Evolutionary conservation across 2,113 vertebrate genomes (phyloP).

Genomic region (Bos indicus): DNA sequence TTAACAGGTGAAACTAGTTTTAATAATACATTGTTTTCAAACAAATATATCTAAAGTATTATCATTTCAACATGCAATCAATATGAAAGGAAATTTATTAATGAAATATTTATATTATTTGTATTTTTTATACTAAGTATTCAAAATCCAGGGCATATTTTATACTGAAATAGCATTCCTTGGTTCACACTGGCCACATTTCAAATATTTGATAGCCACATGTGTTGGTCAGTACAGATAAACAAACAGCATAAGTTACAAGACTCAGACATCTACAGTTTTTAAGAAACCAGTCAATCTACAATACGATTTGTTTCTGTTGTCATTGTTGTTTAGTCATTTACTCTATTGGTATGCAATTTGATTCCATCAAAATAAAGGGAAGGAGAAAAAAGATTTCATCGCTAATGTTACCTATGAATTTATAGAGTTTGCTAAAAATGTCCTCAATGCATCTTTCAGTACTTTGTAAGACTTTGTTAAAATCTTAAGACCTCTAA

Average conservation of each 20-base stretch:
- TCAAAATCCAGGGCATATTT: not conserved
- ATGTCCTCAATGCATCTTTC: not conserved
- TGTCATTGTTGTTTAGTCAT: not conserved
- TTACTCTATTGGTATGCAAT: not conserved
- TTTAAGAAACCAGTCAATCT: not conserved
- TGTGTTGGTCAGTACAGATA: not conserved
- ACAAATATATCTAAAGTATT: not conserved
- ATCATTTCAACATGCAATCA: not conserved
- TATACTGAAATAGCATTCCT: not conserved
- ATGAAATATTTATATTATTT: not conserved
- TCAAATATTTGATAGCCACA: not conserved
- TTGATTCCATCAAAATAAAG: not conserved
- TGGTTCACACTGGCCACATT: not conserved
- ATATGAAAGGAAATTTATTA: not conserved
- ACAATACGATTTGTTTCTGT: not conserved
- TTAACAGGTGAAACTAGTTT: not conserved
- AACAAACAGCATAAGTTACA: not conserved
- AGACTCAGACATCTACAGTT: not conserved
- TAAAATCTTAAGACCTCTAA: not conserved
- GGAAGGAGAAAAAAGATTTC: not conserved
- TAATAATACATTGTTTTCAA: not conserved
- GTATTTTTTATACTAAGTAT: not conserved
- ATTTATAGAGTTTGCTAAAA: not conserved
- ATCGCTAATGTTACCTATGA: not conserved
- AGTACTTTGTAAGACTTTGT: not conserved